These are phyloP conservation scores for Drosophila sproati DNA, from an alignment of 1,140 invertebrate species.

Conservation along the genomic window DNA sequence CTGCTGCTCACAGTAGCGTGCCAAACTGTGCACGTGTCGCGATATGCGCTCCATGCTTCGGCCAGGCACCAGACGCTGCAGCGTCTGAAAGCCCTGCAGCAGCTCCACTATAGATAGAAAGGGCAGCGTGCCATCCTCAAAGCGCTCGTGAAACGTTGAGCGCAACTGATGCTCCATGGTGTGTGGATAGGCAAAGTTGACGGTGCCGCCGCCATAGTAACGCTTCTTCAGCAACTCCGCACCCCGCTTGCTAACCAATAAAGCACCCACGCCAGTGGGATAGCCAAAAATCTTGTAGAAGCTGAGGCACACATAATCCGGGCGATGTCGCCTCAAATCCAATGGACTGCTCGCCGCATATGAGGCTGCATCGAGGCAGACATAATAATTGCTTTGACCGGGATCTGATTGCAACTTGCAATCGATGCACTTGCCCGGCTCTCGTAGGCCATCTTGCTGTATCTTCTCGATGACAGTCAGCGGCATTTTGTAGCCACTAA, in stretches of 20 bases:
- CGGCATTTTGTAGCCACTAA: conserved; percentile 95
- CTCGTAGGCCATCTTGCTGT: conserved; percentile 87
- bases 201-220: conserved; percentile 97
- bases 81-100: conserved; percentile 91
- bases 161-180: conserved; percentile 90
- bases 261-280: conserved; percentile 96
- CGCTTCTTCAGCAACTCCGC: conserved; percentile 88
- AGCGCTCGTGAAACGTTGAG: conserved; percentile 89
- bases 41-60: conserved; percentile 88
- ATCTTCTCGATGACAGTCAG: conserved; percentile 89
- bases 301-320: conserved; percentile 96
- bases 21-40: conserved; percentile 91
- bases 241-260: conserved; percentile 91
- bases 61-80: conserved; percentile 86
- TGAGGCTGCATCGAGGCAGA: conserved; percentile 94
- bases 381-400: conserved; percentile 88
- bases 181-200: conserved; percentile 91
- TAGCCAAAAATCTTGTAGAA: conserved; percentile 99
- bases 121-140: conserved; percentile 97
- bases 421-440: conserved; percentile 43
- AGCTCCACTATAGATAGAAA: conserved; percentile 94
- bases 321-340: conserved; percentile 89
- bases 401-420: fast-evolving
- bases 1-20: conserved; percentile 89
- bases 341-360: conserved; percentile 92